Base-by-base conservation (phyloP, 1,140 invertebrate genomes). In the Drosophila nikananu region DNA sequence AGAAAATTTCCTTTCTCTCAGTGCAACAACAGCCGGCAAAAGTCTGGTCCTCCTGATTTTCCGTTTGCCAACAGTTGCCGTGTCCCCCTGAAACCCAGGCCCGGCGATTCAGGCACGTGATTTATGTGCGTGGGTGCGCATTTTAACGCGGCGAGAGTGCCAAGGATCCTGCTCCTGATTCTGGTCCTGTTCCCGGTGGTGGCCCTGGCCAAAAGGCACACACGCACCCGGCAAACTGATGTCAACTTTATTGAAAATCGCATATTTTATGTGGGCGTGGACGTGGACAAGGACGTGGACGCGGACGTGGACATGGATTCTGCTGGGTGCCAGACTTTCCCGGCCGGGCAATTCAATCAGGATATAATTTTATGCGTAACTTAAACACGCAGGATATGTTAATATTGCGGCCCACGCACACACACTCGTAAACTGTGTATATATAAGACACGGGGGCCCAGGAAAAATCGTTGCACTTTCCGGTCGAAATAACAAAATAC, bases 331-430 rank as follows among this genome's bases (percentile, higher is more conserved):
- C 54, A 59, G 67, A 39, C 64, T 55, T 57, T 57, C 49, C 64
- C 39, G 48, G 39, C 42, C 65, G 32, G 74, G 76, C 84, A 81
- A 87, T 87, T 87, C 84, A 87, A 87, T 87, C 84, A 87, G 84
- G 84, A 87, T 87, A 87, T 87, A 87, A 87, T 87, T 89, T 87
- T 87, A 87, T 87, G 84, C 84, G 84, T 87, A 84, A 87, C 84
- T 87, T 87, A 87, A 87, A 87, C 84, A 87, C 81, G 81, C 84
- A 87, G 84, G 84, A 87, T 87, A 87, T 87, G 86, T 90, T 90
- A 90, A 90, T 90, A 86, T 86, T 80, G 86, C 48, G 79, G 68
- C 61, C 62, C 63, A 76, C 59, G 54, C 35, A 58, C 66, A 30
- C 58, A 63, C 58, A 70, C 35, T 57, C 51, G 49, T 27, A 49